These are phyloP conservation scores for Hylaeus volcanicus DNA, from an alignment of 1,140 invertebrate genomes.

Conservation along the genomic window DNA sequence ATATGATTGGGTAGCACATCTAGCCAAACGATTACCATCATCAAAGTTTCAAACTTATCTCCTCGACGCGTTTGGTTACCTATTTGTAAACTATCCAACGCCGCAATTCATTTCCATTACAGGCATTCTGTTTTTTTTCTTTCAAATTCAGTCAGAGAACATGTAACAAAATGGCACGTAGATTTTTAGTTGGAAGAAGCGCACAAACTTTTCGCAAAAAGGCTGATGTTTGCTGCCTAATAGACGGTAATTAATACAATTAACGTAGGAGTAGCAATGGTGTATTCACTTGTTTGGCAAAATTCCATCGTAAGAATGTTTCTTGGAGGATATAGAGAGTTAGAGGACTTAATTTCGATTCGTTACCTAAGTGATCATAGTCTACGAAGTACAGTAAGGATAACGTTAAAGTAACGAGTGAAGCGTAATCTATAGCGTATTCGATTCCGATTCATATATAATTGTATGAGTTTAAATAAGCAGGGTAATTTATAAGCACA, in stretches of 20 bases:
- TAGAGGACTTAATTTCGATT: slow-evolving; percentile 16
- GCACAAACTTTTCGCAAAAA: not conserved
- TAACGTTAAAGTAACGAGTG: not conserved
- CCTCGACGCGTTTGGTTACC: not conserved
- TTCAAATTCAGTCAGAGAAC: not conserved
- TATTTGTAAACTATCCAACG: not conserved
- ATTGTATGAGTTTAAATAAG: not conserved
- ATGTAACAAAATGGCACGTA: not conserved
- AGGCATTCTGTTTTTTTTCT: not conserved
- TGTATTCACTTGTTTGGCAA: slow-evolving; percentile 5
- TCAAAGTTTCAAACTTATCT: not conserved
- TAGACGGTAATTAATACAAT: slow-evolving; percentile 21
- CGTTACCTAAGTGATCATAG: slow-evolving; percentile 22
- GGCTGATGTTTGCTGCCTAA: slow-evolving; percentile 30
- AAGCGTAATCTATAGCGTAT: slow-evolving; percentile 5
- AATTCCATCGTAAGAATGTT: not conserved
- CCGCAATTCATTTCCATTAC: not conserved
- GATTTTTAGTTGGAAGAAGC: not conserved
- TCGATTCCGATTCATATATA: slow-evolving; percentile 2
- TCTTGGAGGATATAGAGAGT: not conserved
- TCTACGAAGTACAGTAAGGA: slow-evolving; percentile 15
- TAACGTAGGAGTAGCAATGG: slow-evolving; percentile 27
- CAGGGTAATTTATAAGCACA: slow-evolving; percentile 27
- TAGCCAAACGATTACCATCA: not conserved
- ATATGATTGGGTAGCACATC: slow-evolving; percentile 20